Evolutionary conservation across 1,140 invertebrate genomes (phyloP).

Genomic region (Hylaeus volcanicus): DNA sequence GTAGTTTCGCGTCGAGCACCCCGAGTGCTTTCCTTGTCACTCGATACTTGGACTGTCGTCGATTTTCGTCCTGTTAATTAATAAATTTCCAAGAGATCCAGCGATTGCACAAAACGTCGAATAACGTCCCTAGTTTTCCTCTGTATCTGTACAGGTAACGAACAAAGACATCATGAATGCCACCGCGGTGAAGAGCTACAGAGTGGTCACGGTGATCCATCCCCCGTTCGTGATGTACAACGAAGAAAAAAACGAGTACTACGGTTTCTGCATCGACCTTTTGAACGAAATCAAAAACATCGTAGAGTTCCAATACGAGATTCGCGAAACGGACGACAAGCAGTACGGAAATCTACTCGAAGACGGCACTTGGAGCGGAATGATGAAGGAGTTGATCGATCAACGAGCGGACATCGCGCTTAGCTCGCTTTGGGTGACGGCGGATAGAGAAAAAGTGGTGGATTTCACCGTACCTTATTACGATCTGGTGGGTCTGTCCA

Average conservation of each 20-base stretch:
- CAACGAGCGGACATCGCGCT: constrained; percentile 95
- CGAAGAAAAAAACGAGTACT: constrained; percentile 85
- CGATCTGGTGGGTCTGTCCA: constrained; percentile 96
- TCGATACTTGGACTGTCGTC: too few relatives aligned
- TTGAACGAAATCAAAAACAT: constrained; percentile 91
- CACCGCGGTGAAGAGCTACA: constrained; percentile 89
- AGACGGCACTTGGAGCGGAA: constrained; percentile 94
- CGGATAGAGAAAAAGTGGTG: constrained; percentile 93
- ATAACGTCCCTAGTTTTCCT: background rate
- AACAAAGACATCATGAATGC: constrained; percentile 87
- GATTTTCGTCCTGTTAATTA: too few relatives aligned
- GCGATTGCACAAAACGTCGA: too few relatives aligned
- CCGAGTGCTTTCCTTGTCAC: too few relatives aligned
- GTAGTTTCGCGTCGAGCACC: too few relatives aligned
- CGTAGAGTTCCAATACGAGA: constrained; percentile 94
- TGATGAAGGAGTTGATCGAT: constrained; percentile 94
- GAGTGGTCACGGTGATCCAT: constrained; percentile 90
- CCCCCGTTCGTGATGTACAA: constrained; percentile 92
- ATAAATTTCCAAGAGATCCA: too few relatives aligned
- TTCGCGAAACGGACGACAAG: constrained; percentile 88
- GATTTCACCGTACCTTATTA: constrained; percentile 98
- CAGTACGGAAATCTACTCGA: constrained; percentile 93
- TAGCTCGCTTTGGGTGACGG: constrained; percentile 94
- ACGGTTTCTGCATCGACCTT: constrained; percentile 96
- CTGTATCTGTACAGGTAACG: constrained; percentile 82